phyloP scores from a whole-genome alignment of 2,113 vertebrate genomes.

The Cinclus mexicanus region DNA sequence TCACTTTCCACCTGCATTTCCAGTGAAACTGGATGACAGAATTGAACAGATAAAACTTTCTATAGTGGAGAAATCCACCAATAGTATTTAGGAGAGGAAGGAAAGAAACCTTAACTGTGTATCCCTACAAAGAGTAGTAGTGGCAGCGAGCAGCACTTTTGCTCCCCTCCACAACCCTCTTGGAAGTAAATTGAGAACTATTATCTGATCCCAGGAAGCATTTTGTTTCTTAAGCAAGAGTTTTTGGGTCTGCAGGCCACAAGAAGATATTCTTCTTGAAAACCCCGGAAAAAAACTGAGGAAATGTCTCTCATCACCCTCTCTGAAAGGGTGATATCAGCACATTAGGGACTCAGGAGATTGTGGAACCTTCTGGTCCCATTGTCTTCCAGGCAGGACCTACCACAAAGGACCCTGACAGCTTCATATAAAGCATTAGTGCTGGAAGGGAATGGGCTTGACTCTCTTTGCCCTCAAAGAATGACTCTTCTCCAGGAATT shows the following conservation, averaged over 20 bases:
- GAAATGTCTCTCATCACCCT: neutral
- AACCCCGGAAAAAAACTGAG: neutral
- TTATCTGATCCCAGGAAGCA: neutral
- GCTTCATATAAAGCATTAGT: neutral
- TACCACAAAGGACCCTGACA: neutral
- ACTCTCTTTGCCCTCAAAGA: neutral
- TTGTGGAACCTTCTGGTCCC: neutral
- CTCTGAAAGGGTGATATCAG: neutral
- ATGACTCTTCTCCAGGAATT: neutral
- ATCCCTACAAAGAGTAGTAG: neutral
- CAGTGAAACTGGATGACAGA: neutral
- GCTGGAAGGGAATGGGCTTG: neutral
- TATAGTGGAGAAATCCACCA: neutral
- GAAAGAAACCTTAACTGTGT: neutral
- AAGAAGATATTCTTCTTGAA: neutral
- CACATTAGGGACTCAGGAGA: neutral
- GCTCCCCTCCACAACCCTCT: neutral
- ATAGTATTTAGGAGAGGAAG: neutral
- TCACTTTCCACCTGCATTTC: neutral
- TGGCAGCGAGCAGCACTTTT: neutral
- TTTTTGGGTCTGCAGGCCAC: neutral
- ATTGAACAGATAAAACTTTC: neutral
- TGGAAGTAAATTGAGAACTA: neutral
- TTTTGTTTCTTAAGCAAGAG: neutral
- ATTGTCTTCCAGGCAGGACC: neutral